These are phyloP conservation scores for Cyclargus thomasi DNA, from an alignment of 1,140 invertebrate species.

Conservation along the genomic window DNA sequence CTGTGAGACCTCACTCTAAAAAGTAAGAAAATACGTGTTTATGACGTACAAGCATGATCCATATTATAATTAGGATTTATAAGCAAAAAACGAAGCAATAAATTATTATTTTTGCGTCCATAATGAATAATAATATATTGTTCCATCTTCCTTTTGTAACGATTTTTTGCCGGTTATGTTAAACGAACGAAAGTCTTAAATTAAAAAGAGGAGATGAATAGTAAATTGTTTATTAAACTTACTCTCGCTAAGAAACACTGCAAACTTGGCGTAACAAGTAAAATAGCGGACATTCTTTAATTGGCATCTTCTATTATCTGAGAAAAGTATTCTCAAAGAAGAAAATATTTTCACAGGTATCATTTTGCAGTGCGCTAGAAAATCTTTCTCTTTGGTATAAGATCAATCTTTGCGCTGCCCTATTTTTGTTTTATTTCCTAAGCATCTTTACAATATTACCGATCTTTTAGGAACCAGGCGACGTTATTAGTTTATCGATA, in stretches of 20 bases:
- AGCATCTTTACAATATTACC: not conserved
- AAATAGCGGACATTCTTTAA: not conserved
- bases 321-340: not conserved
- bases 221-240: not conserved
- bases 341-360: not conserved
- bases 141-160: no score
- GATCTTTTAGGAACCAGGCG: not conserved
- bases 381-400: conserved; percentile 1
- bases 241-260: not conserved
- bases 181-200: no score
- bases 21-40: no score
- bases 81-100: no score
- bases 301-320: not conserved
- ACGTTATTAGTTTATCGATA: no score
- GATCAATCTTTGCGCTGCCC: not conserved
- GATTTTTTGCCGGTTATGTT: no score
- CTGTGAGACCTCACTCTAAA: no score
- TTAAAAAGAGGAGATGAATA: no score
- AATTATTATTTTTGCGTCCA: no score
- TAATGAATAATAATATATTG: no score
- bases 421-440: not conserved
- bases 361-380: not conserved
- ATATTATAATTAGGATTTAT: no score
- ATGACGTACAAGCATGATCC: no score
- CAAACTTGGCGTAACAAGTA: not conserved